Evolutionary conservation across 1,140 invertebrate species (phyloP), one percentile per base, ranked within the genome.

Genomic region (Hylaeus volcanicus): DNA sequence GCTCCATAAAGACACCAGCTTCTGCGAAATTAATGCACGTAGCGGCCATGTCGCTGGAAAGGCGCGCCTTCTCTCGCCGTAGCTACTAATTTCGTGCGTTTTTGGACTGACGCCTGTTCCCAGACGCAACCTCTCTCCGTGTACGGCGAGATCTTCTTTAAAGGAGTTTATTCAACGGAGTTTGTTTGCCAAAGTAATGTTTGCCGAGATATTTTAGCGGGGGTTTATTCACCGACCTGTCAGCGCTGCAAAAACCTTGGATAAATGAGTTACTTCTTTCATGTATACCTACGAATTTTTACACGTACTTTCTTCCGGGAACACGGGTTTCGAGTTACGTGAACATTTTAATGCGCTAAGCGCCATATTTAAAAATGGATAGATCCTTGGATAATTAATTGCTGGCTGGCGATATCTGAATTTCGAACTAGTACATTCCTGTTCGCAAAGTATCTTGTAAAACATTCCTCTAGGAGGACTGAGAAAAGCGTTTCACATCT

Each of bases 21-120:
- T 51, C 41, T 26, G 61, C 11, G 15, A 66, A 75, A 75, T 75
- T 75, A 68, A 75, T 75, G 63, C 53, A 45, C 51, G 74, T 48
- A 56, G 2, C 41, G 51, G 51, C 51, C 51, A 43, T n/a, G 39
- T 39, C 6, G n/a, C n/a, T 39, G 72, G 43, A 15, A 51, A 5
- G 60, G 48, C 14, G 8, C 26, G 51, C 51, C 39, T 43, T 11
- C 48, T 15, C 9, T 5, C 61, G 5, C 56, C 15, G 56, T 2
- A 43, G 63, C 6, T 56, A 75, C 48, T 75, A 66, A 75, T 75
- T 75, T 65, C 61, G 15, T 14, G 14, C 56, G 56, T 61, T 61
- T 11, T 5, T 55, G 14, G 14, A 14, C 43, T n/a, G 43, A 51
- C 26, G 72, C 55, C 55, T 56, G 45, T 41, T 41, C 15, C 1